Evolutionary conservation across 2,888 invertebrate genomes (phyloP).

Genomic region (Coronaproctus castanopsis): DNA sequence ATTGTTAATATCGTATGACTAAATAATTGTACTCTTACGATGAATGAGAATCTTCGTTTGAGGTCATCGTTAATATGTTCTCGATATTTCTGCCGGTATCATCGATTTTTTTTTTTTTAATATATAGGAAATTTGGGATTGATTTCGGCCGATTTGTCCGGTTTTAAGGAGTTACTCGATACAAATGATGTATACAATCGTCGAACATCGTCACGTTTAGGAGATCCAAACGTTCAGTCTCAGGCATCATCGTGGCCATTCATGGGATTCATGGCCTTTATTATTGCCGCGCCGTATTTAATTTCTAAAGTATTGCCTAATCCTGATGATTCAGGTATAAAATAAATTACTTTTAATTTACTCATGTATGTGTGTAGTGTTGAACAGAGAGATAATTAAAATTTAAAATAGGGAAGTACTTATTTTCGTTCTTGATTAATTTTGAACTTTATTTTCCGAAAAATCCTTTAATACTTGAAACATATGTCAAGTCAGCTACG

Average conservation of each 20-base stretch:
- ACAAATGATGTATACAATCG: neutral
- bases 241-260: constrained; percentile 60
- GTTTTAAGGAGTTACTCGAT: neutral
- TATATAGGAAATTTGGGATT: neutral
- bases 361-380: neutral
- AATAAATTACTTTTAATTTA: neutral
- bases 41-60: too few relatives aligned
- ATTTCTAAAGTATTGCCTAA: constrained; percentile 45
- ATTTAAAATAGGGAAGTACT: neutral
- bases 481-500: too few relatives aligned
- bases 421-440: too few relatives aligned
- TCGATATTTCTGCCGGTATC: too few relatives aligned
- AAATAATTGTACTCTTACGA: too few relatives aligned
- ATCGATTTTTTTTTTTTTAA: too few relatives aligned
- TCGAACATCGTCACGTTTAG: constrained; percentile 22
- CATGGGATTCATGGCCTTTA: constrained; percentile 66
- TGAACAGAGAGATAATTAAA: neutral
- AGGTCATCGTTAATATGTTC: too few relatives aligned
- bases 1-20: too few relatives aligned
- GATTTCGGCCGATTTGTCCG: neutral
- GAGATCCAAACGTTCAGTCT: constrained; percentile 26
- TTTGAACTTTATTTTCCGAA: too few relatives aligned
- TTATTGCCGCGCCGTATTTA: constrained; percentile 79
- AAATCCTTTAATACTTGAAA: too few relatives aligned
- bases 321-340: constrained; percentile 2